Conservation (phyloP, 2,113 vertebrate genomes). For the Sebastes fasciatus region DNA sequence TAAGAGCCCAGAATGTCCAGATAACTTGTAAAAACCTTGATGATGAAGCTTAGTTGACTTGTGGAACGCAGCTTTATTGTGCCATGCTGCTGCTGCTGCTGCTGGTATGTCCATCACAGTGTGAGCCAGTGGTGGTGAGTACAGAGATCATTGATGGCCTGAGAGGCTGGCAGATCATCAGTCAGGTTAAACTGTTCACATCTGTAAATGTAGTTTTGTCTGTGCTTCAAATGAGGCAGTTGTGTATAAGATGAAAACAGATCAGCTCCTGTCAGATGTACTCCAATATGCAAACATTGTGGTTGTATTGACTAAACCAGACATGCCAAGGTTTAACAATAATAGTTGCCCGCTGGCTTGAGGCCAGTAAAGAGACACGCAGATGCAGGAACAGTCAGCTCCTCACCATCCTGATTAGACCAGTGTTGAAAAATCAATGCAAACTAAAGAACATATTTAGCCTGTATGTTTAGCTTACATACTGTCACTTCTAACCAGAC, state of each 20-base stretch:
- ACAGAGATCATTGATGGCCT: neutral
- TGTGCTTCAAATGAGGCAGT: neutral
- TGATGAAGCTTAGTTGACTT: neutral
- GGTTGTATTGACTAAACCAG: slow-evolving; percentile 25
- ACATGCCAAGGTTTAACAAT: slow-evolving; percentile 5
- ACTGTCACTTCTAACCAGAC: neutral
- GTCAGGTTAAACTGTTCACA: neutral
- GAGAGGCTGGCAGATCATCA: neutral
- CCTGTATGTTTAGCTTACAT: neutral
- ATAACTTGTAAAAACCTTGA: neutral
- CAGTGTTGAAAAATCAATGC: neutral
- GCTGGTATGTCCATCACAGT: neutral
- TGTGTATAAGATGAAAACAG: neutral
- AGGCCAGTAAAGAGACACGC: neutral
- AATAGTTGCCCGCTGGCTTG: neutral
- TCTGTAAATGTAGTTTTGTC: neutral
- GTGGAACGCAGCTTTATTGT: neutral
- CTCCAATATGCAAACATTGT: slow-evolving; percentile 17
- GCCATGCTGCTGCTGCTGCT: neutral
- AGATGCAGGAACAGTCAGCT: too few species aligned
- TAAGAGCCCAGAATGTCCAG: neutral
- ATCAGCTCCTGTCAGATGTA: slow-evolving; percentile 7
- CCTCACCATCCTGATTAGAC: neutral
- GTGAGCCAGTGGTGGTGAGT: neutral
- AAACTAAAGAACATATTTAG: neutral